Conservation (phyloP, 2,888 invertebrate genomes). For the Mellilla xanthometata region DNA sequence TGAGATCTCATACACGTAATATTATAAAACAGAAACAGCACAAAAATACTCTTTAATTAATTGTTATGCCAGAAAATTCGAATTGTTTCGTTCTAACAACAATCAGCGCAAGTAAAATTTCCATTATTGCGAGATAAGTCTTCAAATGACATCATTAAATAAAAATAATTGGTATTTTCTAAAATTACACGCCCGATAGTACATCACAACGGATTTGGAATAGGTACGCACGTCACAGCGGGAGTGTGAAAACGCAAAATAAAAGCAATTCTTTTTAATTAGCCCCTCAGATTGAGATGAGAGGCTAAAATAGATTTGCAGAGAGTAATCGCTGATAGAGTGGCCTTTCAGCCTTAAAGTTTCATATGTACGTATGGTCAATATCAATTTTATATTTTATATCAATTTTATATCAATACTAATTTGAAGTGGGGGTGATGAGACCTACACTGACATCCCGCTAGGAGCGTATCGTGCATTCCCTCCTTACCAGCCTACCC, state of each 20-base stretch:
- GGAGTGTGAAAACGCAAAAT: constrained; percentile 77
- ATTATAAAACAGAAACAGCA: too few species aligned
- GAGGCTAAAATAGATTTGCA: constrained; percentile 63
- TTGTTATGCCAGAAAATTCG: too few species aligned
- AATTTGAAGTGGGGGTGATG: too few species aligned
- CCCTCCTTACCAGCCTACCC: too few species aligned
- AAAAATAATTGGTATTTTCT: constrained; percentile 52
- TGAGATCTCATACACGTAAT: too few species aligned
- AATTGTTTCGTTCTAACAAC: too few species aligned
- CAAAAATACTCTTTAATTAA: too few species aligned
- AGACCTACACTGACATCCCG: too few species aligned
- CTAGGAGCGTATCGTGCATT: too few species aligned
- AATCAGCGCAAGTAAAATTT: constrained; percentile 9
- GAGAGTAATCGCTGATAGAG: constrained; percentile 17
- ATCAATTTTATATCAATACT: too few species aligned
- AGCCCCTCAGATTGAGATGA: constrained; percentile 66
- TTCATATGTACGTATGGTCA: too few species aligned
- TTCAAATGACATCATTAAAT: constrained; percentile 39
- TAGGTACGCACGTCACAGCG: constrained; percentile 56
- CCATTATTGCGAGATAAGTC: constrained; percentile 26
- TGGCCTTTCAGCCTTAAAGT: not conserved
- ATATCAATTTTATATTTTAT: too few species aligned
- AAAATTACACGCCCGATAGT: constrained; percentile 50
- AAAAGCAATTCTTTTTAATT: constrained; percentile 83
- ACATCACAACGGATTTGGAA: constrained; percentile 63